These are phyloP conservation scores for Anaspis maculata DNA, from an alignment of 2,888 invertebrate genomes.

Conservation along the genomic window DNA sequence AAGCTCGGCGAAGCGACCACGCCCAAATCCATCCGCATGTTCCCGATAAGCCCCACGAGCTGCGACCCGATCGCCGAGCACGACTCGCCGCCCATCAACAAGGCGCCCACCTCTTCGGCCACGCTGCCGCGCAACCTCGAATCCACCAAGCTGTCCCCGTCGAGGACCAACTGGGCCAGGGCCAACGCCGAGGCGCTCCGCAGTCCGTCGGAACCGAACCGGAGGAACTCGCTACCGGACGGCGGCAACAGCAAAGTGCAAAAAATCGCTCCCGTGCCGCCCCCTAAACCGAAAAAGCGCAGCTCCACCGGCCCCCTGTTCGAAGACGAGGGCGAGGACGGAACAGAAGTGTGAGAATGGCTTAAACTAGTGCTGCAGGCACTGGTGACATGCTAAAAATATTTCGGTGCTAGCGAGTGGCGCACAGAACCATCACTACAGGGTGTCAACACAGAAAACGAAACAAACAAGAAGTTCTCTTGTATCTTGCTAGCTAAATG, in stretches of 20 bases:
- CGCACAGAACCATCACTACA: constrained; percentile 24
- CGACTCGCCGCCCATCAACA: constrained; percentile 46
- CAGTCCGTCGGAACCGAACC: constrained; percentile 40
- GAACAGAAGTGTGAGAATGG: constrained; percentile 72
- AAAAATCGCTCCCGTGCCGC: constrained; percentile 77
- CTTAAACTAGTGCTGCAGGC: constrained; percentile 37
- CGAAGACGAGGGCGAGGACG: constrained; percentile 83
- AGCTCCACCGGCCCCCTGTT: constrained; percentile 66
- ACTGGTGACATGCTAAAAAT: constrained; percentile 32
- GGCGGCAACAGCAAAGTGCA: constrained; percentile 40
- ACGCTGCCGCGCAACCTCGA: constrained; percentile 38
- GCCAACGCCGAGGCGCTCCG: constrained; percentile 40
- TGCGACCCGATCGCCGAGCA: constrained; percentile 48
- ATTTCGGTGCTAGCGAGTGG: constrained; percentile 20
- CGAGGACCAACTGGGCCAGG: constrained; percentile 37
- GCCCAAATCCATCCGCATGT: constrained; percentile 40
- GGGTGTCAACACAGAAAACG: too few species aligned
- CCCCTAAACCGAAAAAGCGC: constrained; percentile 76
- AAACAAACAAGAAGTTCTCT: too few species aligned
- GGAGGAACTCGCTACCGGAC: constrained; percentile 30
- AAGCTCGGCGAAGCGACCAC: constrained; percentile 51
- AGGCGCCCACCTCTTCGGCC: too few species aligned
- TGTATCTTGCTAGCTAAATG: too few species aligned
- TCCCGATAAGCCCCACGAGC: constrained; percentile 37
- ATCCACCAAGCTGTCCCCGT: constrained; percentile 25